phyloP scores from a whole-genome alignment of 1,140 invertebrate species.

The Drosophila carrolli region DNA sequence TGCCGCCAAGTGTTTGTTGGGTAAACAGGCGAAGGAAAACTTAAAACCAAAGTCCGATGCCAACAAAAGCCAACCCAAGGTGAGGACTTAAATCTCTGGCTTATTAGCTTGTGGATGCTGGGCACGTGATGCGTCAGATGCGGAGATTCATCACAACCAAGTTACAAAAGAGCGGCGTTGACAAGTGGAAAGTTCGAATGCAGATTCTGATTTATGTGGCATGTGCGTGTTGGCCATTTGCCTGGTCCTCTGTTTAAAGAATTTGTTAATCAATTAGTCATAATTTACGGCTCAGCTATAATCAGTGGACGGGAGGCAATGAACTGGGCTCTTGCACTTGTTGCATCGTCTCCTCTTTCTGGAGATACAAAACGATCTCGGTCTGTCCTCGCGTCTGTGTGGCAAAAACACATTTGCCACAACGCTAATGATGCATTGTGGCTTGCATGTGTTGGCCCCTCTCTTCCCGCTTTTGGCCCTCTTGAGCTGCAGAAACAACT shows the following conservation, averaged over 20 bases:
- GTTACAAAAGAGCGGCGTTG: constrained; percentile 53
- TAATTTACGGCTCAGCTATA: constrained; percentile 76
- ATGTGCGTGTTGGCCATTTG: constrained; percentile 56
- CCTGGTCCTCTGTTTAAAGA: constrained; percentile 42
- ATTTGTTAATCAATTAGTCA: constrained; percentile 82
- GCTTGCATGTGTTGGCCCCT: constrained; percentile 44
- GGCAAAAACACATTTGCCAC: constrained; percentile 73
- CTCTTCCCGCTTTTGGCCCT: background rate
- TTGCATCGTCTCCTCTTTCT: constrained; percentile 49
- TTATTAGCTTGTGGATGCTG: constrained; percentile 63
- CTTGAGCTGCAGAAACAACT: constrained; percentile 56
- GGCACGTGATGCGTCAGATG: constrained; percentile 57
- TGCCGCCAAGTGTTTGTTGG: constrained; percentile 72
- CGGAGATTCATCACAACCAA: constrained; percentile 44
- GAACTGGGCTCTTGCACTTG: constrained; percentile 73
- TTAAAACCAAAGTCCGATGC: constrained; percentile 38
- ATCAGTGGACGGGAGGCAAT: constrained; percentile 66
- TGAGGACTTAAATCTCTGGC: constrained; percentile 32
- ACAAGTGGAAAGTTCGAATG: constrained; percentile 55
- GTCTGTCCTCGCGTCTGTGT: constrained; percentile 29
- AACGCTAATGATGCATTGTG: constrained; percentile 81
- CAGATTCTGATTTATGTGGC: constrained; percentile 61
- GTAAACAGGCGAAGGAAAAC: constrained; percentile 47
- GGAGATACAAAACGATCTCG: constrained; percentile 37
- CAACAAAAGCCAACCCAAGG: constrained; percentile 46